A percentile compares a stretch with the other conserved stretches of the same genome.
These are phyloP conservation scores for Alitta virens DNA, from an alignment of 2,888 invertebrate species.

Conservation along the genomic window DNA sequence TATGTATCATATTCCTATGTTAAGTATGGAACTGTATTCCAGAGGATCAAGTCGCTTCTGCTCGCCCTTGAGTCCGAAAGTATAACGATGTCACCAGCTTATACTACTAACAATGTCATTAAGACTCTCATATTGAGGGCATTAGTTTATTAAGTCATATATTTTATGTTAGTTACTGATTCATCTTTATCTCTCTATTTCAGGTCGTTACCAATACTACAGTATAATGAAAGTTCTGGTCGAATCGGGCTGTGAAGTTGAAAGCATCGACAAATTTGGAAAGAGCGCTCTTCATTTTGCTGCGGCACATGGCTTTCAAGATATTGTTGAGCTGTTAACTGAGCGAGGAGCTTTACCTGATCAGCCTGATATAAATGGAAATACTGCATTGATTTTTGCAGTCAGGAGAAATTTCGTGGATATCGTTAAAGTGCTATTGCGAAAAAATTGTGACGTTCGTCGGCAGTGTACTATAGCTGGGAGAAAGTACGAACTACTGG, in stretches of 20 bases:
- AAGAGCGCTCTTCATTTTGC: conserved; percentile 13
- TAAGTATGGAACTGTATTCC: no score
- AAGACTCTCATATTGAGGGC: no score
- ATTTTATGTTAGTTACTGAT: no score
- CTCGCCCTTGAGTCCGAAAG: no score
- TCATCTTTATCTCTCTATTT: not conserved
- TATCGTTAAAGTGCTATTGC: conserved; percentile 7
- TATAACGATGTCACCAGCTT: no score
- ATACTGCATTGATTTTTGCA: conserved; percentile 15
- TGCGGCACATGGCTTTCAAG: conserved; percentile 3
- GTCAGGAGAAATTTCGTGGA: conserved; percentile 9
- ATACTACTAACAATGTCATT: no score
- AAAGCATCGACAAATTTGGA: not conserved
- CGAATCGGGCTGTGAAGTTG: conserved; percentile 4
- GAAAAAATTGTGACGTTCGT: conserved; percentile 10
- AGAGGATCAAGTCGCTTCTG: no score
- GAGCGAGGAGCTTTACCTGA: conserved; percentile 10
- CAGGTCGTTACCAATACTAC: conserved; percentile 11
- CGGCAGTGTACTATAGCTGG: conserved; percentile 1
- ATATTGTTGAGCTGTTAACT: not conserved
- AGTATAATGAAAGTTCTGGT: conserved; percentile 6
- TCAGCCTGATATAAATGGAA: conserved; percentile 10
- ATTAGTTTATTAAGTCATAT: no score
- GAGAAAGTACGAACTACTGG: conserved; percentile 3
- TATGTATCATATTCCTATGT: no score